Percentiles rank a stretch among this genome's conserved stretches.
Evolutionary conservation across 2,113 vertebrate genomes (phyloP).

Genomic region (Vidua chalybeata): DNA sequence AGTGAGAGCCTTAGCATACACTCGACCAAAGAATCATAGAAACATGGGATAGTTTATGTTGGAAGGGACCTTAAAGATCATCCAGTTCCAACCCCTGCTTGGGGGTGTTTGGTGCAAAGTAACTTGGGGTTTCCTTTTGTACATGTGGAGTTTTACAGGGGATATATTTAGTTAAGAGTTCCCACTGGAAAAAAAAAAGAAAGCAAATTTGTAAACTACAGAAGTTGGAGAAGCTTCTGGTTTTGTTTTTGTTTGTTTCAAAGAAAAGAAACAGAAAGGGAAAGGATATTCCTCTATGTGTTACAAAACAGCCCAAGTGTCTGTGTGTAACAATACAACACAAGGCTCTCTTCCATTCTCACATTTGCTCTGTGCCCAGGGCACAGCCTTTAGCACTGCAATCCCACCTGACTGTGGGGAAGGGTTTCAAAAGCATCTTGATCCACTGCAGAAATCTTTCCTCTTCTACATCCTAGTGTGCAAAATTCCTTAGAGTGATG

Average conservation of each 20-base stretch:
- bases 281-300: neutral
- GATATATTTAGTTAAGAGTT: neutral
- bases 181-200: neutral
- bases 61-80: neutral
- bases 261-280: conserved; percentile 10
- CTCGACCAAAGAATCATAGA: neutral
- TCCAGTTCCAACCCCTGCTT: neutral
- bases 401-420: neutral
- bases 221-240: neutral
- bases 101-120: neutral
- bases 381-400: neutral
- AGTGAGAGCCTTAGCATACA: neutral
- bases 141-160: neutral
- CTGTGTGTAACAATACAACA: neutral
- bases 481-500: neutral
- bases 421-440: neutral
- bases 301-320: neutral
- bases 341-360: neutral
- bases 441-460: neutral
- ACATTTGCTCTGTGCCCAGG: neutral
- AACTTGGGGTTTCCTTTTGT: neutral
- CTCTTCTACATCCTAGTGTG: neutral
- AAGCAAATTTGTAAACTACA: neutral
- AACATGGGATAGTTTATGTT: neutral
- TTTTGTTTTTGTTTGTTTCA: neutral